Conservation (phyloP, 2,113 vertebrate species). For the Shinisaurus crocodilurus region DNA sequence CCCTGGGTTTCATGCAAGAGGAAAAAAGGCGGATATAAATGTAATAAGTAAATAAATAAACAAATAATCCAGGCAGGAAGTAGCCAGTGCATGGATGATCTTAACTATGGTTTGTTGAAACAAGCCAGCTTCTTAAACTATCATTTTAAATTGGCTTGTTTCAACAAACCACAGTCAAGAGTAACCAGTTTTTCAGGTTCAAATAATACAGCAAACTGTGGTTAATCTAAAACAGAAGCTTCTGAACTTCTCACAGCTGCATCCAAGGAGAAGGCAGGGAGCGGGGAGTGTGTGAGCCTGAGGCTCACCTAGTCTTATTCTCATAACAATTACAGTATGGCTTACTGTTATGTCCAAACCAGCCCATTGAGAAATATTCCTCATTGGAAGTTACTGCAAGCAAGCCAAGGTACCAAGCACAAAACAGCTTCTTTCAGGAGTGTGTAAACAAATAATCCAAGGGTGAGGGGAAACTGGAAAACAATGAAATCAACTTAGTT, state of each 20-base stretch:
- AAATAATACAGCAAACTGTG: too few relatives aligned
- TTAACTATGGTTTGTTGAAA: too few relatives aligned
- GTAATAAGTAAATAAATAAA: too few relatives aligned
- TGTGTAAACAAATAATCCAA: conserved; percentile 32
- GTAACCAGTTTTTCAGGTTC: too few relatives aligned
- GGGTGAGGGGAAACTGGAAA: conserved; percentile 28
- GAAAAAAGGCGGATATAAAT: too few relatives aligned
- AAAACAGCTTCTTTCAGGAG: neutral
- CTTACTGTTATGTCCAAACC: neutral
- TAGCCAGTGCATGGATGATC: too few relatives aligned
- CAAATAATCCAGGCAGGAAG: too few relatives aligned
- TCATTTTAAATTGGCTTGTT: too few relatives aligned
- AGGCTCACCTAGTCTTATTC: neutral
- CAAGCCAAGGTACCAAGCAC: conserved; percentile 7
- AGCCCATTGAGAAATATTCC: neutral
- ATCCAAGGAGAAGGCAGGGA: neutral
- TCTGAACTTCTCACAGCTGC: too few relatives aligned
- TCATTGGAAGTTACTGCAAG: conserved; percentile 7
- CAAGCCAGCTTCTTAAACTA: too few relatives aligned
- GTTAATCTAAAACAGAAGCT: too few relatives aligned
- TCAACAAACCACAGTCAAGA: neutral
- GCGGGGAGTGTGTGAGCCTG: neutral
- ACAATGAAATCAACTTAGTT: conserved; percentile 31
- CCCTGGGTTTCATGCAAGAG: too few relatives aligned
- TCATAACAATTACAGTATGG: neutral